Evolutionary conservation across 2,888 invertebrate species (phyloP).

Genomic region (Eulithis testata): DNA sequence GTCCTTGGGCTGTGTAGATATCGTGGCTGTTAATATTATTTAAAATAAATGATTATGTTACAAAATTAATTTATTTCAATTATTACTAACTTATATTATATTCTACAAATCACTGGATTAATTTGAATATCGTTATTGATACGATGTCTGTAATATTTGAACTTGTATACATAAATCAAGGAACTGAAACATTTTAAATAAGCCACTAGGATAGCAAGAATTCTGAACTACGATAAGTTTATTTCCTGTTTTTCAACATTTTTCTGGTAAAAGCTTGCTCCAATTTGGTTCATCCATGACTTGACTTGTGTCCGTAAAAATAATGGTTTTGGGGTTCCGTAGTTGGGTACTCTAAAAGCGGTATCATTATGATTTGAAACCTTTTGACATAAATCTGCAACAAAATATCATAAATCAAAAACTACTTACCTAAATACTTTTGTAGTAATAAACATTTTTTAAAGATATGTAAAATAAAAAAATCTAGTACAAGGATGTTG

Average conservation of each 20-base stretch:
- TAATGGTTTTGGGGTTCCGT: not conserved
- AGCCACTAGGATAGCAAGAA: not conserved
- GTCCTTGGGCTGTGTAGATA: slow-evolving; percentile 42
- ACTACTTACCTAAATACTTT: not conserved
- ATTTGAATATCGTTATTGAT: no score
- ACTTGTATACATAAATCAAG: no score
- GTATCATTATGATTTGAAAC: slow-evolving; percentile 38
- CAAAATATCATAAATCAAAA: slow-evolving; percentile 22
- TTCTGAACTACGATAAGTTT: no score
- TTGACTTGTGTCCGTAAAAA: not conserved
- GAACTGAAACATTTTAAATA: no score
- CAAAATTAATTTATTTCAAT: slow-evolving; percentile 41
- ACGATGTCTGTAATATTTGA: no score
- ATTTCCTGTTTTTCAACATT: no score
- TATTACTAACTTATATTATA: slow-evolving; percentile 20
- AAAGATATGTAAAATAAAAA: not conserved
- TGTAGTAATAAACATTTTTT: slow-evolving; percentile 1
- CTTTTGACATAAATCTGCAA: slow-evolving; percentile 55
- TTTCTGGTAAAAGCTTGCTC: not conserved
- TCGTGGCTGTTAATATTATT: slow-evolving; percentile 66
- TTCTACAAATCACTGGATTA: no score
- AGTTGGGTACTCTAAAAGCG: no score
- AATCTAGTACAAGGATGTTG: slow-evolving; percentile 5
- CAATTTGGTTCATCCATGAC: not conserved
- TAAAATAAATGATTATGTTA: slow-evolving; percentile 54